Evolutionary conservation across 2,113 vertebrate genomes (phyloP).

Genomic region (Campylomormyrus numenius): DNA sequence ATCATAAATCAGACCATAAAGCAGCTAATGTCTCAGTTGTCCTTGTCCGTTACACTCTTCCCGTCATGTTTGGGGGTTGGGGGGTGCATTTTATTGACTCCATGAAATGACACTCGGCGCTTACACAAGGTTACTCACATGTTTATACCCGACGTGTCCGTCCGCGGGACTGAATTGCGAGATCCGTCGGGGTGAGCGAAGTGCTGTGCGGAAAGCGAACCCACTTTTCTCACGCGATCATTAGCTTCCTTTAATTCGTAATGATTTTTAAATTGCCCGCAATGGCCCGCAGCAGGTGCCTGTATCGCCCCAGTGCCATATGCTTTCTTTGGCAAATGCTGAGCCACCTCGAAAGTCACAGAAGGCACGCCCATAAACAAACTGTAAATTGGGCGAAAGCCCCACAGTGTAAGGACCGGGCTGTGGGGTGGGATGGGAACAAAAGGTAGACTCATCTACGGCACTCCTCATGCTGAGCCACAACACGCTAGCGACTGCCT

Average conservation of each 20-base stretch:
- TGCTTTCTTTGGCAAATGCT: constrained; percentile 56
- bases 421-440: constrained; percentile 10
- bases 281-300: constrained; percentile 52
- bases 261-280: constrained; percentile 49
- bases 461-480: background rate
- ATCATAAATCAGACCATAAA: constrained; percentile 6
- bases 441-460: background rate
- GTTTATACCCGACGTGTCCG: background rate
- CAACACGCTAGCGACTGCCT: background rate
- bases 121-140: background rate
- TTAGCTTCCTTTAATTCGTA: constrained; percentile 57
- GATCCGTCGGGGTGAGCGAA: background rate
- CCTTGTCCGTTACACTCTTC: background rate
- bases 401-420: constrained; percentile 43
- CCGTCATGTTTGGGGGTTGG: background rate
- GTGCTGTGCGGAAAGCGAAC: background rate
- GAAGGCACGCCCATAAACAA: constrained; percentile 57
- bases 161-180: background rate
- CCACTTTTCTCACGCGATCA: constrained; percentile 22
- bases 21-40: background rate
- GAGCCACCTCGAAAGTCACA: constrained; percentile 49
- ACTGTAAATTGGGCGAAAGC: constrained; percentile 58
- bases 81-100: background rate
- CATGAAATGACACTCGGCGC: background rate
- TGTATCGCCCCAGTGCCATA: constrained; percentile 54